Percentiles rank a stretch among this genome's conserved stretches.
phyloP scores from a whole-genome alignment of 1,140 invertebrate species.

The Caenorhabditis remanei region DNA sequence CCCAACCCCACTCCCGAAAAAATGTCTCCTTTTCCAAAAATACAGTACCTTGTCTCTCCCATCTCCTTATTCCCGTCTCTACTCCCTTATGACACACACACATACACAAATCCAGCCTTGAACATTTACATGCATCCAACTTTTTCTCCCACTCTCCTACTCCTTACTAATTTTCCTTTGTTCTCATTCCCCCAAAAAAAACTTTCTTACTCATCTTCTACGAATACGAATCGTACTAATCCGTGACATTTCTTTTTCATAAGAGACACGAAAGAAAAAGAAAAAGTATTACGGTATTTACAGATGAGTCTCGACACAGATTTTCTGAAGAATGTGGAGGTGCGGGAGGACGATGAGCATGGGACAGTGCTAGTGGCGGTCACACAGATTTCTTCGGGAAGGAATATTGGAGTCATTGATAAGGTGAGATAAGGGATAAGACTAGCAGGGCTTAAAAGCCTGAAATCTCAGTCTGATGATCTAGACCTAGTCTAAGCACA shows the following conservation, averaged over 20 bases:
- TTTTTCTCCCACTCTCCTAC: not conserved
- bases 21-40: not conserved
- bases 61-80: not conserved
- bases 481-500: too few relatives aligned
- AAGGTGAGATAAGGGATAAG: constrained; percentile 59
- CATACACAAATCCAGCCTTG: constrained; percentile 12
- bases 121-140: not conserved
- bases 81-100: not conserved
- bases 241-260: too few relatives aligned
- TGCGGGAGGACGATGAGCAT: constrained; percentile 56
- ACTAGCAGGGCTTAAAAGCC: too few relatives aligned
- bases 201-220: constrained; percentile 33
- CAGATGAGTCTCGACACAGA: constrained; percentile 66
- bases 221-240: not conserved
- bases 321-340: constrained; percentile 64
- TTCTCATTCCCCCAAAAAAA: not conserved
- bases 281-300: constrained; percentile 38
- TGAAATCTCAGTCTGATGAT: too few relatives aligned
- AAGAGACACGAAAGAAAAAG: not conserved
- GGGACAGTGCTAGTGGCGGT: constrained; percentile 56
- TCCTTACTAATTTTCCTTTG: constrained; percentile 11
- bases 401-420: constrained; percentile 65
- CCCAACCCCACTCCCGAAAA: too few relatives aligned
- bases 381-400: constrained; percentile 49
- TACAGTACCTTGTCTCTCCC: not conserved